These are phyloP conservation scores for Trachemys scripta DNA, from an alignment of 2,113 vertebrate species.

Conservation along the genomic window DNA sequence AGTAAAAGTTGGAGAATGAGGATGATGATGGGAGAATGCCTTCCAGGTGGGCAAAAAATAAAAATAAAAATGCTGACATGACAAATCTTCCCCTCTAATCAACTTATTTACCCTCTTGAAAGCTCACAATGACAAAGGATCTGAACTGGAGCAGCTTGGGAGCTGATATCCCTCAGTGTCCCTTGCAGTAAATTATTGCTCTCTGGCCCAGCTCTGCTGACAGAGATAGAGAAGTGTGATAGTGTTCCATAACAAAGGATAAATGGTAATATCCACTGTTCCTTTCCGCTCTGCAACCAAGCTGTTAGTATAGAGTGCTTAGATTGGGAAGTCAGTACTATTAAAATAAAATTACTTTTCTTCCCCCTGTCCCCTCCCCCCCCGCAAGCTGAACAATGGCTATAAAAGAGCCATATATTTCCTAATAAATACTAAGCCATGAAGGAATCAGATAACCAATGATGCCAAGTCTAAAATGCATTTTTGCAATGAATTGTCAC, in stretches of 20 bases:
- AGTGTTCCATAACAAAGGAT: slow-evolving; percentile 67
- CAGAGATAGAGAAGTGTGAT: slow-evolving; percentile 68
- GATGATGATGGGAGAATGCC: background rate
- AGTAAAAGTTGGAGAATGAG: background rate
- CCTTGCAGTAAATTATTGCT: slow-evolving; percentile 68
- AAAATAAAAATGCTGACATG: slow-evolving; percentile 53
- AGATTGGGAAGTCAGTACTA: slow-evolving; percentile 28
- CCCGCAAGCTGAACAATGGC: slow-evolving; percentile 49
- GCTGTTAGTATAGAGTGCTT: slow-evolving; percentile 25
- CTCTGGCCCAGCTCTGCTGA: slow-evolving; percentile 55
- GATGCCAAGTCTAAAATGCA: slow-evolving; percentile 52
- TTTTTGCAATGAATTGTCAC: slow-evolving; percentile 50
- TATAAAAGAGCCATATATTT: slow-evolving; percentile 45
- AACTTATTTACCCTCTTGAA: slow-evolving; percentile 73
- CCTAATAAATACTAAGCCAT: slow-evolving; percentile 44
- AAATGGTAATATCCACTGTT: slow-evolving; percentile 67
- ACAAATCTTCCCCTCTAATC: slow-evolving; percentile 74
- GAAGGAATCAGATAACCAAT: slow-evolving; percentile 48
- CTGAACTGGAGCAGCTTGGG: slow-evolving; percentile 49
- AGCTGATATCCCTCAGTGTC: slow-evolving; percentile 62
- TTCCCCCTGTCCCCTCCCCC: background rate
- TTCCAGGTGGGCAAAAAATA: slow-evolving; percentile 40
- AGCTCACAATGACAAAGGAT: slow-evolving; percentile 72
- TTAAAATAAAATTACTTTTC: slow-evolving; percentile 55
- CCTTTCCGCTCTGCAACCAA: slow-evolving; percentile 46